Evolutionary conservation across 2,797 vertebrate genomes (phyloP), one percentile per base, ranked within the genome.

Genomic region (Poecile montanus): DNA sequence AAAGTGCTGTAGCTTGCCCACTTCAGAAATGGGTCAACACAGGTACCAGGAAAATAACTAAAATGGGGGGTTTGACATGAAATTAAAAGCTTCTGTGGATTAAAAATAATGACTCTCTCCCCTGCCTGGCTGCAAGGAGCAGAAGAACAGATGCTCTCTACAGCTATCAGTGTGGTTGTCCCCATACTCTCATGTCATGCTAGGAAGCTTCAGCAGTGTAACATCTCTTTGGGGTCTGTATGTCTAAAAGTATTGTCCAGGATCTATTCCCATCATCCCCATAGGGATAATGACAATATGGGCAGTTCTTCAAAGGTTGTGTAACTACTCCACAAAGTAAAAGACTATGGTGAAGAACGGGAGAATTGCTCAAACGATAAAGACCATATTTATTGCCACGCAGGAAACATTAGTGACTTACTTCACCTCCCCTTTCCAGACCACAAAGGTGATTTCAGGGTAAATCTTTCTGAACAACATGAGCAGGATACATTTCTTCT

Each of bases 41-140:
- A 92, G 96, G 67, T 66, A 94, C 38, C 45, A 88, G 65, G 72
- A 27, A 88, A 80, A 60, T 72, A 89, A 73, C 50, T 61, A 27
- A 83, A 85, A 73, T 2, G 2, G 5, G 18, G 2, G 4, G 1
- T 3, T 74, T 74, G 7, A 74, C 80, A 83, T 32, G 2, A 75
- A 67, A 81, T 93, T 30, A 16, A 58, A 73, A 84, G 2, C 44
- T 30, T 5, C 16, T 42, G 4, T 42, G 10, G n/a, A 72, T 82
- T 66, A 58, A 84, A 81, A 63, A 18, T 8, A 44, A 62, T 44
- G 4, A 48, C 60, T 51, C 9, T 53, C 16, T 65, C 72, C 44
- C 53, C 68, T 60, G 25, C 38, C 56, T 78, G 61, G 36, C 44
- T 76, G 30, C 38, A 84, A 42, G 45, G 30, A 92, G n/a, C 56